Evolutionary conservation across 2,888 invertebrate species (phyloP).

Genomic region (Hirtodrosophila alboralis): DNA sequence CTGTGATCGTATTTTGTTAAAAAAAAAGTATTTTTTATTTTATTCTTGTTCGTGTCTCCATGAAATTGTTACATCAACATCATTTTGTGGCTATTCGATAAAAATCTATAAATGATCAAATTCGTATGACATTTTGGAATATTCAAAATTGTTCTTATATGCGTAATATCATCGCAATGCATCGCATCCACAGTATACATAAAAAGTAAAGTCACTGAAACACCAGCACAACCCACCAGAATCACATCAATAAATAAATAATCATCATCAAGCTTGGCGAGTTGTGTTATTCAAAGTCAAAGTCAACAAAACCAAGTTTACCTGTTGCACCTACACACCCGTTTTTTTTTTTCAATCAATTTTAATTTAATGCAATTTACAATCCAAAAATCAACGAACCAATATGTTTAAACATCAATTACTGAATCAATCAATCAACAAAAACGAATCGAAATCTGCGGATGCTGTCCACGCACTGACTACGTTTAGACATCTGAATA

Average conservation of each 20-base stretch:
- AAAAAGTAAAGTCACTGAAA: conserved; percentile 6
- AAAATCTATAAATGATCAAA: conserved; percentile 24
- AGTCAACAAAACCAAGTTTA: conserved; percentile 20
- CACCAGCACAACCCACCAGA: conserved; percentile 6
- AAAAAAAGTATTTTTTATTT: not conserved
- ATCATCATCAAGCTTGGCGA: conserved; percentile 29
- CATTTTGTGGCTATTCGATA: no score
- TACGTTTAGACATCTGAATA: conserved; percentile 79
- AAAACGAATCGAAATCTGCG: conserved; percentile 11
- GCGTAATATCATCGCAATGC: conserved; percentile 33
- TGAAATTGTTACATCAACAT: conserved; percentile 7
- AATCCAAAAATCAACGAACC: conserved; percentile 29
- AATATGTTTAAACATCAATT: conserved; percentile 21
- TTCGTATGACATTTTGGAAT: conserved; percentile 42
- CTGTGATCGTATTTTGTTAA: conserved; percentile 13
- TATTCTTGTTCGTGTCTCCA: conserved; percentile 6
- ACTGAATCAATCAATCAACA: conserved; percentile 19
- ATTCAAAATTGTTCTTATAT: conserved; percentile 11
- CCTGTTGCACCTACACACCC: conserved; percentile 23
- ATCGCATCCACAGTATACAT: conserved; percentile 22
- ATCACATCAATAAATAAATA: conserved; percentile 11
- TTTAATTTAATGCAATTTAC: conserved; percentile 70
- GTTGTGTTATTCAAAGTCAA: conserved; percentile 24
- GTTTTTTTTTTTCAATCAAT: conserved; percentile 10
- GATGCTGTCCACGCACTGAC: conserved; percentile 33